Evolutionary conservation across 1,140 invertebrate species (phyloP).

Genomic region (Pectinophora gossypiella): DNA sequence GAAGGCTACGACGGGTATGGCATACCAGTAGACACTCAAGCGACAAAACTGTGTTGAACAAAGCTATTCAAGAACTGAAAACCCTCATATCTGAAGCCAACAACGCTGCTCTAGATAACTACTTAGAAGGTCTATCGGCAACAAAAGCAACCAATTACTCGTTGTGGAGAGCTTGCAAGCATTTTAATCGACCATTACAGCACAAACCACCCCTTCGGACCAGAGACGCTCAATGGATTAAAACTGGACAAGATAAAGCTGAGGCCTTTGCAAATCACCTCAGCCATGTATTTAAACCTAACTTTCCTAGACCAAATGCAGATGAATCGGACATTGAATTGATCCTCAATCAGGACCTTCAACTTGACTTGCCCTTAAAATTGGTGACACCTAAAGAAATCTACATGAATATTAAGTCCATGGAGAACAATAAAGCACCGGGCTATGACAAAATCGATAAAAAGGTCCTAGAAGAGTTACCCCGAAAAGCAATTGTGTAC

Average conservation of each 20-base stretch:
- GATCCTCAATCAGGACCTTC: conserved; percentile 9
- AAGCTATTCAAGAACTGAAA: conserved; percentile 16
- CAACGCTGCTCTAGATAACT: neutral
- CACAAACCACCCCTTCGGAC: conserved; percentile 10
- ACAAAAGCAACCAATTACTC: conserved; percentile 13
- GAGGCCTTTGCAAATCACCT: no score
- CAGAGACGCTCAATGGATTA: neutral
- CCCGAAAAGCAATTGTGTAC: conserved; percentile 8
- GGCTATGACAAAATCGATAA: conserved; percentile 17
- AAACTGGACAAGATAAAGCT: conserved; percentile 13
- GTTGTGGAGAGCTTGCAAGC: conserved; percentile 13
- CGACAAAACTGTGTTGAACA: conserved; percentile 11
- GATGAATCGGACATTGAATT: conserved; percentile 1
- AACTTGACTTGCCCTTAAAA: conserved; percentile 3
- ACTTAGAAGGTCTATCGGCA: conserved; percentile 7
- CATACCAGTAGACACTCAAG: conserved; percentile 8
- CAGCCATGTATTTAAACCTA: conserved; percentile 13
- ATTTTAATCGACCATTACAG: conserved; percentile 3
- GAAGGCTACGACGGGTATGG: neutral
- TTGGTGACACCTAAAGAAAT: conserved; percentile 7
- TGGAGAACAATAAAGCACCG: conserved; percentile 11
- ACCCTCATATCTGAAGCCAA: conserved; percentile 5
- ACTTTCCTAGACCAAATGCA: neutral
- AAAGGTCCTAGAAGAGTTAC: conserved; percentile 17
- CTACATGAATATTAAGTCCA: neutral